Conservation (phyloP, 2,113 vertebrate genomes). For the Cephalopholis sonnerati region DNA sequence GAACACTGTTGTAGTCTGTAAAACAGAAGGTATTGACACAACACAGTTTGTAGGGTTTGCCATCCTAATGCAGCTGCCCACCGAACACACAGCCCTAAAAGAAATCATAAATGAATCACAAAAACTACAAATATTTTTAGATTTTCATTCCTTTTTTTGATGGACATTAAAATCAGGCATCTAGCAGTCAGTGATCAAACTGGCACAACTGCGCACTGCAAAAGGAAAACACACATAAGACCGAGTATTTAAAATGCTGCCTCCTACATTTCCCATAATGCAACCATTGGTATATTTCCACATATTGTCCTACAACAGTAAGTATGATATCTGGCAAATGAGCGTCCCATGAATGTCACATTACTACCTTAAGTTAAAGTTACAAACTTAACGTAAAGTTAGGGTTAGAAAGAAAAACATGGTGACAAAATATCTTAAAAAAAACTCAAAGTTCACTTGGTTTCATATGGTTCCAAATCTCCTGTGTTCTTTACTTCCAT, state of each 20-base stretch:
- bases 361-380: too few species aligned
- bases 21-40: not conserved
- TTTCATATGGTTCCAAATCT: too few species aligned
- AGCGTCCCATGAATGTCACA: too few species aligned
- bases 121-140: not conserved
- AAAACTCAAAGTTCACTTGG: too few species aligned
- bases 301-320: too few species aligned
- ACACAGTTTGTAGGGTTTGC: not conserved
- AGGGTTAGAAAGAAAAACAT: too few species aligned
- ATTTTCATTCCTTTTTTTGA: not conserved
- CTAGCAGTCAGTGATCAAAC: not conserved
- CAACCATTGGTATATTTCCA: not conserved
- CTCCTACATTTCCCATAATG: not conserved
- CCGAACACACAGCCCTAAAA: not conserved
- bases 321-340: too few species aligned
- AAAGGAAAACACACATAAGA: not conserved
- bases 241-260: not conserved
- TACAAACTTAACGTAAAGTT: too few species aligned
- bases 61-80: not conserved
- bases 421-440: too few species aligned
- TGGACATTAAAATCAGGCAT: not conserved
- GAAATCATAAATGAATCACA: not conserved
- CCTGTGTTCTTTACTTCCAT: too few species aligned
- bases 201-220: not conserved
- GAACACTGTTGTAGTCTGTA: not conserved